Percentiles rank a stretch among this genome's conserved stretches.
These are phyloP conservation scores for Nettapus auritus DNA, from an alignment of 2,113 vertebrate genomes.

Conservation along the genomic window DNA sequence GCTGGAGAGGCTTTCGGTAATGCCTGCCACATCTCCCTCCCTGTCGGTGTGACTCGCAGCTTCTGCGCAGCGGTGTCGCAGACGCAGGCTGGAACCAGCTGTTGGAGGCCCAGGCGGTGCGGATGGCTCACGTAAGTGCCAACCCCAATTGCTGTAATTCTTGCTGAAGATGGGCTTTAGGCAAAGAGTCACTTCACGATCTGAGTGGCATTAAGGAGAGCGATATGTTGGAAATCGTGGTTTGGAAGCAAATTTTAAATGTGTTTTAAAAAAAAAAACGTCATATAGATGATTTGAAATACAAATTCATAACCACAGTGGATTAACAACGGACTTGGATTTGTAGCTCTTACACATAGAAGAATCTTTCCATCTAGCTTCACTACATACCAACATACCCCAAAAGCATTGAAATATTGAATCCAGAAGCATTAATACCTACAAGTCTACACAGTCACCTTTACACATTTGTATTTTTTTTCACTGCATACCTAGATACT, in stretches of 20 bases:
- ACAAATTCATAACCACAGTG: not conserved
- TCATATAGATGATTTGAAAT: not conserved
- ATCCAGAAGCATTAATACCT: not conserved
- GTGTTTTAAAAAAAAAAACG: not conserved
- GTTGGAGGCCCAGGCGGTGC: rapidly evolving
- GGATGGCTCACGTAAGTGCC: not conserved
- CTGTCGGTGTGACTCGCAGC: not conserved
- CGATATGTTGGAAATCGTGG: not conserved
- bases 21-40: not conserved
- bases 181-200: not conserved
- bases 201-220: not conserved
- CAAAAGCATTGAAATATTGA: not conserved
- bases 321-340: not conserved
- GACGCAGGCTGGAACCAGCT: not conserved
- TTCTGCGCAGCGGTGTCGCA: not conserved
- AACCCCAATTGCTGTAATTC: not conserved
- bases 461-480: not conserved
- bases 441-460: not conserved
- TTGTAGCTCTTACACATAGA: not conserved
- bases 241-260: not conserved
- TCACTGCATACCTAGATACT: not conserved
- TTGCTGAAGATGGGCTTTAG: not conserved
- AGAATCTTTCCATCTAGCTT: not conserved
- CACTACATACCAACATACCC: not conserved
- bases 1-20: not conserved